These are phyloP conservation scores for Camelus dromedarius DNA, from an alignment of 2,113 vertebrate species.

Conservation along the genomic window DNA sequence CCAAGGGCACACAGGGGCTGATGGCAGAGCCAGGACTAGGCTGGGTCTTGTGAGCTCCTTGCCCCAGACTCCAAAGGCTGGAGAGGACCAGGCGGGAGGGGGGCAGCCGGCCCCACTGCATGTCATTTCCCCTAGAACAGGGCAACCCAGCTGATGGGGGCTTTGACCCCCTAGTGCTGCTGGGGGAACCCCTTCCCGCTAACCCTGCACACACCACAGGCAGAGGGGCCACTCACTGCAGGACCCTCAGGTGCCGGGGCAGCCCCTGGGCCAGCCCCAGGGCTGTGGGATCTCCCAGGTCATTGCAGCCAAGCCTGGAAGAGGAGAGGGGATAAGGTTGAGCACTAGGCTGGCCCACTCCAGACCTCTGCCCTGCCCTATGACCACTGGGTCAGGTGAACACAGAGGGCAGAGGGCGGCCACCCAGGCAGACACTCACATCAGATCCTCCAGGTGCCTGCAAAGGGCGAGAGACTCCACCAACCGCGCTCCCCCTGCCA, in stretches of 20 bases:
- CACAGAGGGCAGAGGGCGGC: not conserved
- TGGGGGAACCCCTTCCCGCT: fast-evolving
- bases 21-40: not conserved
- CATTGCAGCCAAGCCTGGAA: conserved; percentile 90
- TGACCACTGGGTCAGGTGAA: not conserved
- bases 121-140: not conserved
- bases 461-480: conserved; percentile 87
- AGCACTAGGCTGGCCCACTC: fast-evolving
- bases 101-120: not conserved
- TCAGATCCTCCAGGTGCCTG: conserved; percentile 87
- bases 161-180: not conserved
- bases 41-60: not conserved
- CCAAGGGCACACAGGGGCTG: too few relatives aligned
- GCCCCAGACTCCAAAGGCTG: not conserved
- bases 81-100: not conserved
- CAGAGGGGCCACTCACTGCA: conserved; percentile 89
- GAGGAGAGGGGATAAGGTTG: not conserved
- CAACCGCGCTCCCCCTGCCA: conserved; percentile 87
- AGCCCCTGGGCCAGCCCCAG: conserved; percentile 86
- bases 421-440: conserved; percentile 86
- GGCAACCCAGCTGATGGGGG: too few relatives aligned
- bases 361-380: not conserved
- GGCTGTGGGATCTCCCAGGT: conserved; percentile 86
- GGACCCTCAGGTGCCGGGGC: conserved; percentile 85
- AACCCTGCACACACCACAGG: not conserved